Percentiles rank a stretch among this genome's conserved stretches.
Conservation (phyloP, 2,888 invertebrate species). For the Philhelius pedissequus region DNA sequence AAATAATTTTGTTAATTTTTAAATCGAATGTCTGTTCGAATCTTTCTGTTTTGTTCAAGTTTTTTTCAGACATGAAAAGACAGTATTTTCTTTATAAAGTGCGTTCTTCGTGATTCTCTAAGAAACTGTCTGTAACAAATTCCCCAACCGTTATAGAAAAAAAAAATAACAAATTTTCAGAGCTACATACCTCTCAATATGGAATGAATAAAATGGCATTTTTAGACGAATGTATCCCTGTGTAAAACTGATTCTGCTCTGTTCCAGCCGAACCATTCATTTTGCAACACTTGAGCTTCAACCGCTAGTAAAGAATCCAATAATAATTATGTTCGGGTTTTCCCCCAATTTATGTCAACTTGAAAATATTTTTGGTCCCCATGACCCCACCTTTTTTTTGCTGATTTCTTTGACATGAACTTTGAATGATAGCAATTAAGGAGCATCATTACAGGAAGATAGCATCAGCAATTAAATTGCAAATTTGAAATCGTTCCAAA, state of each 20-base stretch:
- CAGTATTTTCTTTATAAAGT: not conserved
- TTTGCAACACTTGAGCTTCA: conserved; percentile 49
- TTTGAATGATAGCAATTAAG: conserved; percentile 66
- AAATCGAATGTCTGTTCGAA: conserved; percentile 3
- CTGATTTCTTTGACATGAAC: conserved; percentile 58
- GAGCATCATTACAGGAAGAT: conserved; percentile 56
- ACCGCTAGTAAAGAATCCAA: conserved; percentile 38
- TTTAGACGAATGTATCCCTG: conserved; percentile 23
- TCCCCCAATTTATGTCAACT: conserved; percentile 54
- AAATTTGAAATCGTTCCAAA: conserved; percentile 57
- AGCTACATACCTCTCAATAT: not conserved
- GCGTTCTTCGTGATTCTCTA: not conserved
- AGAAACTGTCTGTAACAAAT: not conserved
- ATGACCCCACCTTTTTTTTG: not conserved
- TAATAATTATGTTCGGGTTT: conserved; percentile 43
- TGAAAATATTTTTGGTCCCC: conserved; percentile 29
- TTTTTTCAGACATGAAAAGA: not conserved
- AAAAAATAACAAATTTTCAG: not conserved
- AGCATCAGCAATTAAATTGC: conserved; percentile 63
- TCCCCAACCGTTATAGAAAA: not conserved
- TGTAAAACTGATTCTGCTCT: conserved; percentile 19
- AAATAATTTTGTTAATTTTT: not conserved
- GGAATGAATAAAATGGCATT: conserved; percentile 17
- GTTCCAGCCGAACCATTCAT: conserved; percentile 46
- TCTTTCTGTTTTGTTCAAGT: not conserved